A percentile compares a stretch with the other conserved stretches of the same genome.
Conservation (phyloP, 2,797 vertebrate genomes). For the Enteromius paludinosus region DNA sequence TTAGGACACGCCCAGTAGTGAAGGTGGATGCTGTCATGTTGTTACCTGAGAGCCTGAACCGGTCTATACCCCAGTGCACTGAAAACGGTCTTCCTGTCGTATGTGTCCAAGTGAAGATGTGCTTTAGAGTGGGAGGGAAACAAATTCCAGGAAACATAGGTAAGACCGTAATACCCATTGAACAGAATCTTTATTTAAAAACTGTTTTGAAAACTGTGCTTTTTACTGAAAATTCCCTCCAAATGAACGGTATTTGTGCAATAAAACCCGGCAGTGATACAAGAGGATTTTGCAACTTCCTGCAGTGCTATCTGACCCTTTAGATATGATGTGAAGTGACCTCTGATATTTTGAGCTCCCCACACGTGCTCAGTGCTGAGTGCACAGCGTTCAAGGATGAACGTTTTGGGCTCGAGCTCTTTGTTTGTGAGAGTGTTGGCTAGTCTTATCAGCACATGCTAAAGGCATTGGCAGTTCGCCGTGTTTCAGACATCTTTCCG, state of each 20-base stretch:
- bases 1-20: conserved; percentile 90
- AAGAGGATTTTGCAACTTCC: conserved; percentile 14
- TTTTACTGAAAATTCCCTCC: neutral
- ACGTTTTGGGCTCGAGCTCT: neutral
- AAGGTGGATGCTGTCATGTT: conserved; percentile 83
- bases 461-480: conserved; percentile 3
- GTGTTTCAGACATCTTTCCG: conserved; percentile 22
- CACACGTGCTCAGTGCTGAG: conserved; percentile 6
- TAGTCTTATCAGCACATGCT: conserved; percentile 31
- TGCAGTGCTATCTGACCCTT: neutral
- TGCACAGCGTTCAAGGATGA: conserved; percentile 20
- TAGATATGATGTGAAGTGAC: neutral
- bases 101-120: conserved; percentile 86
- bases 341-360: neutral
- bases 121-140: conserved; percentile 86
- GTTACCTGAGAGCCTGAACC: conserved; percentile 85
- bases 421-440: conserved; percentile 24
- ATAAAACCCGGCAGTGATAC: neutral
- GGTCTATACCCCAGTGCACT: conserved; percentile 77
- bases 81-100: conserved; percentile 80
- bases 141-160: conserved; percentile 84
- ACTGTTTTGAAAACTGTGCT: neutral
- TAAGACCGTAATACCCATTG: conserved; percentile 61
- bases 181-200: neutral
- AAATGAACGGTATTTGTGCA: neutral